phyloP scores from a whole-genome alignment of 2,888 invertebrate species.

The Drosophila pegasa region DNA sequence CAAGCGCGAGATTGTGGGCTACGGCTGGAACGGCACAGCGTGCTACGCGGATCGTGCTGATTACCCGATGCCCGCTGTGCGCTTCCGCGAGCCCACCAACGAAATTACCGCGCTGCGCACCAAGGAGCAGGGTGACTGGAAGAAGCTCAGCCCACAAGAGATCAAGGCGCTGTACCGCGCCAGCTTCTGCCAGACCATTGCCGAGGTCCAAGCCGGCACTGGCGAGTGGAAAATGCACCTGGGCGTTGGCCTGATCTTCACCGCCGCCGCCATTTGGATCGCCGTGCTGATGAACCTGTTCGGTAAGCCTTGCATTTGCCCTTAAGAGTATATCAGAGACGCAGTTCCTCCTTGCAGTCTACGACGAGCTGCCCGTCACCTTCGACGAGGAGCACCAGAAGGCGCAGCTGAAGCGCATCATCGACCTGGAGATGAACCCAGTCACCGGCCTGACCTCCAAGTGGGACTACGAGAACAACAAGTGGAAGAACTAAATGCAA shows the following conservation, averaged over 20 bases:
- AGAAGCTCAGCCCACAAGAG: conserved; percentile 93
- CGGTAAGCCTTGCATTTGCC: conserved; percentile 59
- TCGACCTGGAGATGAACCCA: conserved; percentile 91
- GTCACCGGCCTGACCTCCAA: conserved; percentile 92
- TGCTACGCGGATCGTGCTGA: conserved; percentile 91
- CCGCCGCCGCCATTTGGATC: conserved; percentile 77
- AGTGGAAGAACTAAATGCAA: conserved; percentile 90
- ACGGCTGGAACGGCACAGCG: conserved; percentile 93
- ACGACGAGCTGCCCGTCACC: conserved; percentile 88
- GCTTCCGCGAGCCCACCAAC: conserved; percentile 92
- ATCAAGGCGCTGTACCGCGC: conserved; percentile 97
- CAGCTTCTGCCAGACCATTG: conserved; percentile 96
- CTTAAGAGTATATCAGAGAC: neutral
- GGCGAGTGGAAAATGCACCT: conserved; percentile 85
- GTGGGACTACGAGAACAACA: conserved; percentile 96
- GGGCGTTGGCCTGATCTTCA: conserved; percentile 85
- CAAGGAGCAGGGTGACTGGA: conserved; percentile 99
- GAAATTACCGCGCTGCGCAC: conserved; percentile 91
- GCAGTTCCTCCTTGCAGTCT: conserved; percentile 84
- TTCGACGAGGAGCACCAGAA: conserved; percentile 91
- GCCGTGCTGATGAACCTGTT: conserved; percentile 81
- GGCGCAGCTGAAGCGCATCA: conserved; percentile 92
- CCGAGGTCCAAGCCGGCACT: conserved; percentile 90
- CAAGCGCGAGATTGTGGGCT: conserved; percentile 95
- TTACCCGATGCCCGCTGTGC: conserved; percentile 95